phyloP scores from a whole-genome alignment of 2,113 vertebrate species.

The Nannobrachium achirus region DNA sequence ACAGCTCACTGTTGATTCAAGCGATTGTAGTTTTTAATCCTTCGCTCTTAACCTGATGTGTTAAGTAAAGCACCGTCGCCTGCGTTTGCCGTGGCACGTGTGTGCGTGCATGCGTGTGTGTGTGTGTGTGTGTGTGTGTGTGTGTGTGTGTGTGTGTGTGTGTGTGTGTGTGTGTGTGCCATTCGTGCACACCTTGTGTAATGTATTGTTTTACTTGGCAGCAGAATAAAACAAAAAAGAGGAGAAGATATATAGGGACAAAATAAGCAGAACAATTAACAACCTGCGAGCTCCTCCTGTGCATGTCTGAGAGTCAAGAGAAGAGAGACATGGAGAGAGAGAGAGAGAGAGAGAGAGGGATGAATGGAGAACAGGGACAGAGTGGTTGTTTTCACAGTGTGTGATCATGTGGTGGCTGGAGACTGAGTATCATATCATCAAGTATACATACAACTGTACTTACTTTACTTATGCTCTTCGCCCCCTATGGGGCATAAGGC shows the following conservation, averaged over 20 bases:
- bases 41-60: conserved; percentile 44
- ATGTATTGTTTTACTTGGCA: conserved; percentile 51
- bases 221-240: too few relatives aligned
- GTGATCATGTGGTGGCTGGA: too few relatives aligned
- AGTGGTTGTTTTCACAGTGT: too few relatives aligned
- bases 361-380: background rate
- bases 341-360: conserved; percentile 1
- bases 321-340: background rate
- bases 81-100: background rate
- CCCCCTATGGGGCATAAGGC: too few relatives aligned
- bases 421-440: too few relatives aligned
- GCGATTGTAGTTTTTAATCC: conserved; percentile 69
- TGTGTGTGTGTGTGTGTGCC: conserved; percentile 38
- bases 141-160: conserved; percentile 26
- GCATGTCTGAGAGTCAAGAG: background rate
- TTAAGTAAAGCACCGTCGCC: conserved; percentile 28
- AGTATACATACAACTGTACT: too few relatives aligned
- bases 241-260: conserved; percentile 34
- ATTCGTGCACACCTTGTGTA: too few relatives aligned
- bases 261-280: conserved; percentile 57
- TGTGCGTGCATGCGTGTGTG: conserved; percentile 15
- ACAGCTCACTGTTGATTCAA: conserved; percentile 68
- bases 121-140: conserved; percentile 29
- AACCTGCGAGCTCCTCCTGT: conserved; percentile 31
- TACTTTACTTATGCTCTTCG: too few relatives aligned